These are phyloP conservation scores for Catagonus wagneri DNA, from an alignment of 2,113 vertebrate species.

Conservation along the genomic window DNA sequence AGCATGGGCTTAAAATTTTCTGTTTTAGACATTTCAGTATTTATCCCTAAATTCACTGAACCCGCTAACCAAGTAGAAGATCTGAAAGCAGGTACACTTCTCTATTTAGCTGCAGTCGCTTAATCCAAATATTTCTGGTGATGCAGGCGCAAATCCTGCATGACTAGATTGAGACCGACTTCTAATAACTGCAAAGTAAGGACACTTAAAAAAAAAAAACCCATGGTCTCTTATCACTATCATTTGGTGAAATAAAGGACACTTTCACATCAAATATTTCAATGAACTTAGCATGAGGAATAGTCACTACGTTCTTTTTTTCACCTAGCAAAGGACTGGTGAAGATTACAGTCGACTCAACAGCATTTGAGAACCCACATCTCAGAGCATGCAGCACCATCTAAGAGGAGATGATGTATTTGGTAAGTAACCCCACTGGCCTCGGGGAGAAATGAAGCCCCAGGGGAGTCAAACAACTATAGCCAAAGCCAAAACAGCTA, in stretches of 20 bases:
- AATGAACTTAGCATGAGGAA: neutral
- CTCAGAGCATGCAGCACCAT: neutral
- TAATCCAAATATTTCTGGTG: neutral
- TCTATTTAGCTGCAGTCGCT: neutral
- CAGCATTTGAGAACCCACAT: neutral
- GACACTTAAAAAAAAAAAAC: neutral
- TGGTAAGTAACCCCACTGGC: neutral
- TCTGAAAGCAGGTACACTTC: neutral
- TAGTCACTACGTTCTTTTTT: neutral
- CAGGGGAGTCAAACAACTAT: neutral
- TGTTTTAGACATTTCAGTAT: slow-evolving; percentile 10
- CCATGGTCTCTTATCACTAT: neutral
- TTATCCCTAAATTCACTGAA: neutral
- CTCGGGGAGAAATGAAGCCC: neutral
- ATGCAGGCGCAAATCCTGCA: neutral
- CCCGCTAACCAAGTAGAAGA: neutral
- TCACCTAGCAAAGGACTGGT: neutral
- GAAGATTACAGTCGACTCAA: neutral
- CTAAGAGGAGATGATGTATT: neutral
- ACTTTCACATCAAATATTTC: neutral
- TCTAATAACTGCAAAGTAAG: neutral
- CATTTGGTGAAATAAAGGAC: neutral
- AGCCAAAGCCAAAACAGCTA: neutral
- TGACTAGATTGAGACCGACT: neutral
- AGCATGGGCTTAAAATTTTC: neutral